Percentiles rank a stretch among this genome's conserved stretches.
Conservation (phyloP, 2,113 vertebrate genomes). For the Cyanocitta stelleri region DNA sequence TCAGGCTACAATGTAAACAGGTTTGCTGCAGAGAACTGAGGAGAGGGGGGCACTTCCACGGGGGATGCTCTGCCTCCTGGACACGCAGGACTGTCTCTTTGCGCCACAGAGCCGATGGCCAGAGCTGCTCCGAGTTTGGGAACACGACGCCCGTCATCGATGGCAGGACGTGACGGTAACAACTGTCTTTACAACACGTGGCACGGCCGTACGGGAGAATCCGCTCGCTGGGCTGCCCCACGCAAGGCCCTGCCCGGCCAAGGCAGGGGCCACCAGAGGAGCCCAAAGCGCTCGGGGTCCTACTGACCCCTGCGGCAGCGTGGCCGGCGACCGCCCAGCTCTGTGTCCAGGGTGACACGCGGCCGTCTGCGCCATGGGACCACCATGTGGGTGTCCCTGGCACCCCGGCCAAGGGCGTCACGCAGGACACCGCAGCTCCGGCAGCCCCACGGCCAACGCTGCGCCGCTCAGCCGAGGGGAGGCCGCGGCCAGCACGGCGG, state of each 20-base stretch:
- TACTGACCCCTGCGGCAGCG: neutral
- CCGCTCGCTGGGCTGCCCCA: neutral
- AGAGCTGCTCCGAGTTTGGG: neutral
- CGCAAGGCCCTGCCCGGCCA: neutral
- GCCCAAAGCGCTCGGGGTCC: accelerated
- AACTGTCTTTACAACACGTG: neutral
- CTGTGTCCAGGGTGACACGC: accelerated
- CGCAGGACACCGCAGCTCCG: accelerated
- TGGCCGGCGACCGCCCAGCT: accelerated
- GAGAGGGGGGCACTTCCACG: slow-evolving; percentile 44
- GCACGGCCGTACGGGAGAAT: neutral
- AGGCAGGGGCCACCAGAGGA: accelerated
- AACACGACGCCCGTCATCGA: neutral
- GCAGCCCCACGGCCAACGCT: accelerated
- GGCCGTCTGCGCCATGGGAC: accelerated
- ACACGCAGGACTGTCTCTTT: slow-evolving; percentile 40
- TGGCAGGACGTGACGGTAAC: neutral
- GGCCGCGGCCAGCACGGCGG: neutral
- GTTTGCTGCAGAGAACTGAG: slow-evolving; percentile 72
- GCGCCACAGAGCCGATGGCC: neutral
- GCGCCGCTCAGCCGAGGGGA: accelerated
- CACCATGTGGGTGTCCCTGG: accelerated
- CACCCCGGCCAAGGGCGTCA: neutral
- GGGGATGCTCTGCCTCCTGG: neutral
- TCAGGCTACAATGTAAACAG: slow-evolving; percentile 75